phyloP scores from a whole-genome alignment of 2,797 vertebrate genomes.

The Microcaecilia unicolor region DNA sequence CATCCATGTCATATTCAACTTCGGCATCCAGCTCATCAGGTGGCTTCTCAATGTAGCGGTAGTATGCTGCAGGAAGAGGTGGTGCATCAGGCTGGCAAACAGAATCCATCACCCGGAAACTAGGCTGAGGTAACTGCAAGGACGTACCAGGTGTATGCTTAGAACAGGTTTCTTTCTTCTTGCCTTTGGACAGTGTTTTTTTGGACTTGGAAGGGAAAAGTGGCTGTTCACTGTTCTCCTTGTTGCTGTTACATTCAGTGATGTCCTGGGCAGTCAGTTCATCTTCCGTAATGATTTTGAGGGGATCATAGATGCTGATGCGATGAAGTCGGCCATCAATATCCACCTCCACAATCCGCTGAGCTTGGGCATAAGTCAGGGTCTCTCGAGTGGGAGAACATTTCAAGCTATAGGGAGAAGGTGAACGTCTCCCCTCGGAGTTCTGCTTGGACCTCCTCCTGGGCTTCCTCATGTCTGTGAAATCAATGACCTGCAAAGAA shows the following conservation, averaged over 20 bases:
- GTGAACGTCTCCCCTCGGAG: constrained; percentile 61
- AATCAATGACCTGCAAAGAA: neutral
- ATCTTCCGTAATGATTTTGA: constrained; percentile 89
- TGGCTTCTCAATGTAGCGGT: constrained; percentile 80
- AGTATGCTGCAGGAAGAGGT: constrained; percentile 76
- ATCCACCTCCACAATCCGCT: constrained; percentile 94
- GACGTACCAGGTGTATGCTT: constrained; percentile 39
- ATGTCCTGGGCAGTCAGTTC: constrained; percentile 95
- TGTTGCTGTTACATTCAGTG: constrained; percentile 94
- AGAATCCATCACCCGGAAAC: constrained; percentile 72
- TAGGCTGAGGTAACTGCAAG: constrained; percentile 76
- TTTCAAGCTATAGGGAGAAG: constrained; percentile 86
- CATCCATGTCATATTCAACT: constrained; percentile 96
- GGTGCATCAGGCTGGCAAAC: constrained; percentile 57
- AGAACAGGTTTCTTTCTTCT: constrained; percentile 72
- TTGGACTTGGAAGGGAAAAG: constrained; percentile 58
- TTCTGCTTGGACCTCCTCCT: constrained; percentile 71
- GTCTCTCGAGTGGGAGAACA: constrained; percentile 83
- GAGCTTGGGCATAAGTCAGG: constrained; percentile 88
- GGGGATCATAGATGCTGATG: constrained; percentile 86
- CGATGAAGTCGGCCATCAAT: constrained; percentile 90
- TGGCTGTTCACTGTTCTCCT: constrained; percentile 91
- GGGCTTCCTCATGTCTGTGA: constrained; percentile 83
- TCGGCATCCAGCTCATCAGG: constrained; percentile 79
- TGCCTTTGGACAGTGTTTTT: constrained; percentile 65